Evolutionary conservation across 2,797 vertebrate species (phyloP), one percentile per base, ranked within the genome.

Genomic region (Odontamblyopus rebecca): DNA sequence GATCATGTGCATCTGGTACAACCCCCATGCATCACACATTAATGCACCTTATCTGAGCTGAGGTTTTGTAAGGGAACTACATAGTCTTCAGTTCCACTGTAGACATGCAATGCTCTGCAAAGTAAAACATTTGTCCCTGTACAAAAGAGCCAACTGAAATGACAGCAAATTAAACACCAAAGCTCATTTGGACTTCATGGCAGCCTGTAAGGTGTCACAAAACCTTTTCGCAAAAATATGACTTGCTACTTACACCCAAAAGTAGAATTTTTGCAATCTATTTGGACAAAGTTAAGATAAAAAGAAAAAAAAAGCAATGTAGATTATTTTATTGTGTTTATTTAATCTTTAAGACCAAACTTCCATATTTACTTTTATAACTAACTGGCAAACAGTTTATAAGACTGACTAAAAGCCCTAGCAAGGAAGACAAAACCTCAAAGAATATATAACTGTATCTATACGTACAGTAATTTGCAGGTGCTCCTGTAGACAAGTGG

Each of bases 1-100:
- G 90, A 85, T 29, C 79, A 84, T 89, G 44, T 48, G 44, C 92
- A 92, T 88, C 91, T 90, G 87, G 82, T 80, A 87, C 93, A 93
- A 92, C 94, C 32, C 61, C 61, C 30, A 62, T 32, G 8, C 13
- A 62, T 27, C 61, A 38, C 61, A 38, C 61, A 35, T 62, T 38
- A 62, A 19, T 6, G 23, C 54, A 57, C 54, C 54, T 57, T 26
- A 57, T 57, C 54, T 26, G 11, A 35, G 30, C 54, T 26, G 11
- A 35, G 30, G 2, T 38, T 35, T 19, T 19, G 35, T 32, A n/a
- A 62, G 16, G 9, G 19, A 62, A 38, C 30, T 5, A 12, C 61
- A 5, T 35, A 19, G 9, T 38, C 61, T 62, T 38, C 7, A n/a
- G 3, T 38, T 15, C 19, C 59, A 30, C 5, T 16, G 13, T 2